Base-by-base conservation (phyloP, 2,888 invertebrate genomes). In the Monoplex corrugatus region DNA sequence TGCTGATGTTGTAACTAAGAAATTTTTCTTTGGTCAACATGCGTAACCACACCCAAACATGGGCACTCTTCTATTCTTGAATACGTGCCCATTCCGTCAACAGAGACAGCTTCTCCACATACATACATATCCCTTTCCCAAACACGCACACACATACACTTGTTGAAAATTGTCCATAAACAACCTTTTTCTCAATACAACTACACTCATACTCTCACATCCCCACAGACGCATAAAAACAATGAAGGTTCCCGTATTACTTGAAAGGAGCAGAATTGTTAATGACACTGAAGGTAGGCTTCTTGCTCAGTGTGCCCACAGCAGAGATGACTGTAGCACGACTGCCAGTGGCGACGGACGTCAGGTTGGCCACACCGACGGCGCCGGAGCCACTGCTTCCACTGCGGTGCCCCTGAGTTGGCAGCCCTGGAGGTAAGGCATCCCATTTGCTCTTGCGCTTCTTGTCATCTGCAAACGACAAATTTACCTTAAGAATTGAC, bases 321-420 rank as follows among this genome's bases (percentile, higher is more conserved):
- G 98, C 98, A 40, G 98, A 98, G 94, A 99, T 98, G 78, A 98
- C 98, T 0, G 98, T 98, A 32, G 98, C 97, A 96, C 98, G 98
- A 3, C 98, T 98, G 72, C 98, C 98, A 0, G 98, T 98, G 0
- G 98, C 98, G 84, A 97, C 93, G 23, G 93, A 90, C 10, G 95
- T 98, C 23, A 97, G 97, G 0, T 98, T 97, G 19, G 98, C 97
- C 16, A 98, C 97, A 0, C 97, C 97, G 57, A 28, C 16, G 10
- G 19, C 57, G 43, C 43, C 28, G 35, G 35, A 16, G 35, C 35
- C 43, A 92, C 94, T 82, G 94, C 93, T 10, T 89, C 91, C 13
- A 93, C 93, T 16, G 93, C 93, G 89, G 97, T 96, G 44, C 94
- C 92, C 93, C 92, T 23, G 94, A 93, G 28, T 94, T 92, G 84